These are phyloP conservation scores for Drosophila formosana DNA, from an alignment of 2,888 invertebrate genomes.

Conservation along the genomic window DNA sequence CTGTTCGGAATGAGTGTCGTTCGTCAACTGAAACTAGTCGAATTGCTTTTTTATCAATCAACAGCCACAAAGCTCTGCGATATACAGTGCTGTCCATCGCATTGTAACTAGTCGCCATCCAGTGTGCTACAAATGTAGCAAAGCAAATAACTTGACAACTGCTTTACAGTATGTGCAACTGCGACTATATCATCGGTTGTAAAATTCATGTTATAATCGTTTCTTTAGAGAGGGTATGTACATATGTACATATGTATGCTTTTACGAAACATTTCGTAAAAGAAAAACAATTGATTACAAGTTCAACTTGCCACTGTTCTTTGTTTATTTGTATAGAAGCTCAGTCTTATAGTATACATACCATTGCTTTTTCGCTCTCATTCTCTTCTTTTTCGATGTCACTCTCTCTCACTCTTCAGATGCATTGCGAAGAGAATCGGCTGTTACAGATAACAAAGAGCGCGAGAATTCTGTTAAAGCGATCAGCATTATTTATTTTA, in stretches of 20 bases:
- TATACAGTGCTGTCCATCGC: conserved; percentile 33
- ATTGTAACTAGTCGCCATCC: conserved; percentile 10
- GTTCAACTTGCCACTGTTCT: not conserved
- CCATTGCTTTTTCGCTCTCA: not conserved
- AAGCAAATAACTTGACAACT: not conserved
- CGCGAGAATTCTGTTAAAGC: not conserved
- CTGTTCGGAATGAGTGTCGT: conserved; percentile 19
- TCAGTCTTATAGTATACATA: not conserved
- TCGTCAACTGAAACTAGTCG: conserved; percentile 38
- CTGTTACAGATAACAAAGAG: not conserved
- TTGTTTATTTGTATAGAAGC: not conserved
- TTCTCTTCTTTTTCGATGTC: not conserved
- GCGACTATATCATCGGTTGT: too few relatives aligned
- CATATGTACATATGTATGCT: not conserved
- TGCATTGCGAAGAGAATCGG: not conserved
- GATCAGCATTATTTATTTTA: not conserved
- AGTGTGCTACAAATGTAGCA: not conserved
- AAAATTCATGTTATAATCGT: too few relatives aligned
- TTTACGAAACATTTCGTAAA: not conserved
- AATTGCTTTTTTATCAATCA: not conserved
- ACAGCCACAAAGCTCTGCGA: conserved; percentile 19
- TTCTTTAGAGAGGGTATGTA: not conserved
- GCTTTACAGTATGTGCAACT: not conserved
- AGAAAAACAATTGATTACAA: not conserved
- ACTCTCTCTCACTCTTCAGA: not conserved